A percentile compares a stretch with the other conserved stretches of the same genome.
Conservation (phyloP, 2,888 invertebrate species). For the Drosophila macrothrix region DNA sequence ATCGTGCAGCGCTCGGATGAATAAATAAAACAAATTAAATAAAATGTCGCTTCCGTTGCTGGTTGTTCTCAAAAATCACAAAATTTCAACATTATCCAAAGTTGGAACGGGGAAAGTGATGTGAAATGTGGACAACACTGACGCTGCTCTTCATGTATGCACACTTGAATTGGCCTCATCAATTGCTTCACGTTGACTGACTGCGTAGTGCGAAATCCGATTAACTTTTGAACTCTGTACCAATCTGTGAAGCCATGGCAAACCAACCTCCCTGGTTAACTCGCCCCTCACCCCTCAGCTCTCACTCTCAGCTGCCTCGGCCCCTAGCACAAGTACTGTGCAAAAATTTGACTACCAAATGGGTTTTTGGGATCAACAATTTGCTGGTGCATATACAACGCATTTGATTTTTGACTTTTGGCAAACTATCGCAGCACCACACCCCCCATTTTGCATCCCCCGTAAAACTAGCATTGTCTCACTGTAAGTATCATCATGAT, state of each 20-base stretch:
- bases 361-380: slow-evolving; percentile 52
- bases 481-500: slow-evolving; percentile 54
- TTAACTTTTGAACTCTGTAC: slow-evolving; percentile 64
- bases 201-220: slow-evolving; percentile 72
- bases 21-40: neutral
- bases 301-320: neutral
- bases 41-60: neutral
- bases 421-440: slow-evolving; percentile 4
- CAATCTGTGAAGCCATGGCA: slow-evolving; percentile 1
- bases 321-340: slow-evolving; percentile 27
- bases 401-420: slow-evolving; percentile 57
- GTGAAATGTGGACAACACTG: slow-evolving; percentile 5
- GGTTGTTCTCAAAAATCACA: neutral
- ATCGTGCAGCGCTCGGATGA: neutral
- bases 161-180: slow-evolving; percentile 77
- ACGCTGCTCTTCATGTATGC: slow-evolving; percentile 55
- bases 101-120: neutral
- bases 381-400: slow-evolving; percentile 51
- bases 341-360: slow-evolving; percentile 73
- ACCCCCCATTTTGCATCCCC: neutral
- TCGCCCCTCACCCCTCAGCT: neutral
- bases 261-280: neutral
- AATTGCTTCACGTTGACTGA: slow-evolving; percentile 77
- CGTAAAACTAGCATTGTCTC: slow-evolving; percentile 46
- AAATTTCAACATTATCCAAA: neutral